A percentile compares a stretch with the other conserved stretches of the same genome.
phyloP scores from a whole-genome alignment of 2,113 vertebrate species.

The Channa argus region DNA sequence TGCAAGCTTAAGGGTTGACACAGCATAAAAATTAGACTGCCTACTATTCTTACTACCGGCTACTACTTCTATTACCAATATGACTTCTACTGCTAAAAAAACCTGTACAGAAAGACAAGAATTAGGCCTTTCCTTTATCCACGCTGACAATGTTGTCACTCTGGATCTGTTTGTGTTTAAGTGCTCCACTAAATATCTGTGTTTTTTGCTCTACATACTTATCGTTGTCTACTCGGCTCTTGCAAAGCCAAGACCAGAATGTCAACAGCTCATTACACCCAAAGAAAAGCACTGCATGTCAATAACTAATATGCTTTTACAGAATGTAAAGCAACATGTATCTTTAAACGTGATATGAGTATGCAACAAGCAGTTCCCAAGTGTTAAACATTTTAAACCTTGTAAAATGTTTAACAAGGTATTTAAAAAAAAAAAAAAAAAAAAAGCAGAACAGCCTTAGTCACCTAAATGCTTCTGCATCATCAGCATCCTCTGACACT shows the following conservation, averaged over 20 bases:
- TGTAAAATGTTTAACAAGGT: not conserved
- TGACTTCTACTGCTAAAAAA: not conserved
- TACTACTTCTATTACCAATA: too few species aligned
- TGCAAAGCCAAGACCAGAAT: constrained; percentile 74
- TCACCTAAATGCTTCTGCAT: constrained; percentile 83
- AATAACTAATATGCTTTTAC: not conserved
- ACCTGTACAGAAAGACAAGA: not conserved
- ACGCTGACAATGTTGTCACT: constrained; percentile 78
- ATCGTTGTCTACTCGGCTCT: constrained; percentile 81
- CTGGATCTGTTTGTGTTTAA: constrained; percentile 88
- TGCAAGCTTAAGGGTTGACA: too few species aligned
- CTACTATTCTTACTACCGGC: too few species aligned
- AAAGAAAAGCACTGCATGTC: not conserved
- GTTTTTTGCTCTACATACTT: constrained; percentile 81
- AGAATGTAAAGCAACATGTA: not conserved
- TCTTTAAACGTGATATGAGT: not conserved
- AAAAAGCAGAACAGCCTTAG: constrained; percentile 34
- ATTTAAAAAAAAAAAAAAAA: too few species aligned
- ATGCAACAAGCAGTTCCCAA: not conserved
- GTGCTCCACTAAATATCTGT: constrained; percentile 86
- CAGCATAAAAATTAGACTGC: too few species aligned
- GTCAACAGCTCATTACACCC: not conserved
- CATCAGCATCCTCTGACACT: constrained; percentile 83
- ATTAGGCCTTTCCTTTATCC: constrained; percentile 83
- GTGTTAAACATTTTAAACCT: not conserved